These are phyloP conservation scores for Acrocephalus scirpaceus DNA, from an alignment of 2,797 vertebrate species.

Conservation along the genomic window DNA sequence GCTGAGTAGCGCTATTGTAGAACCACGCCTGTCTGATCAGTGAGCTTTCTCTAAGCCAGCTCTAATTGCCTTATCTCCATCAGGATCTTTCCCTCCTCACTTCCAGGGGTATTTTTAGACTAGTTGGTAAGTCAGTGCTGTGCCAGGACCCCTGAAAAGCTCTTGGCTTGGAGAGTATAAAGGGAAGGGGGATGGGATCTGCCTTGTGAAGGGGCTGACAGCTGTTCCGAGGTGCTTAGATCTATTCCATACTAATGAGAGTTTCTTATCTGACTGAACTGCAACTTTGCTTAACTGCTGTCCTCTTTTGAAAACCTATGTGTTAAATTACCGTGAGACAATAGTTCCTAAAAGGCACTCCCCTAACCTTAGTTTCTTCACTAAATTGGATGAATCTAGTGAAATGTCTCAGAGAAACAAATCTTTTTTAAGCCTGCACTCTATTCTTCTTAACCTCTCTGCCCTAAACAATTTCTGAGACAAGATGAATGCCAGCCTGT, in stretches of 20 bases:
- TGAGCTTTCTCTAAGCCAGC: background rate
- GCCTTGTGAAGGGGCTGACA: background rate
- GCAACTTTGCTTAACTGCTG: background rate
- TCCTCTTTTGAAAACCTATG: background rate
- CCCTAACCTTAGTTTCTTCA: conserved; percentile 33
- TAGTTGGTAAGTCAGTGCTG: background rate
- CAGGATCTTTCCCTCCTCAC: background rate
- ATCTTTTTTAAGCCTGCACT: conserved; percentile 58
- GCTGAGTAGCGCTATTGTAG: background rate
- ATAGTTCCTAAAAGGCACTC: conserved; percentile 19
- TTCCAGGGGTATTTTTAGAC: background rate
- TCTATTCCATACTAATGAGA: conserved; percentile 43
- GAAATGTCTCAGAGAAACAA: conserved; percentile 57
- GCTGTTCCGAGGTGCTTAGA: background rate
- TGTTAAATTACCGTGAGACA: conserved; percentile 28
- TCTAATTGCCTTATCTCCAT: background rate
- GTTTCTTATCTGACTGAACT: background rate
- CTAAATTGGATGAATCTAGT: conserved; percentile 46
- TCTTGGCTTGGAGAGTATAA: background rate
- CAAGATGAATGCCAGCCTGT: conserved; percentile 34
- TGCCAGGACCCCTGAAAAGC: background rate
- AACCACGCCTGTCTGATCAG: background rate
- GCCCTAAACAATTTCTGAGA: conserved; percentile 56
- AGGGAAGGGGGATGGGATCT: background rate
- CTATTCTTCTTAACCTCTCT: conserved; percentile 58